phyloP scores from a whole-genome alignment of 2,888 invertebrate species.

The Acronicta aceris region DNA sequence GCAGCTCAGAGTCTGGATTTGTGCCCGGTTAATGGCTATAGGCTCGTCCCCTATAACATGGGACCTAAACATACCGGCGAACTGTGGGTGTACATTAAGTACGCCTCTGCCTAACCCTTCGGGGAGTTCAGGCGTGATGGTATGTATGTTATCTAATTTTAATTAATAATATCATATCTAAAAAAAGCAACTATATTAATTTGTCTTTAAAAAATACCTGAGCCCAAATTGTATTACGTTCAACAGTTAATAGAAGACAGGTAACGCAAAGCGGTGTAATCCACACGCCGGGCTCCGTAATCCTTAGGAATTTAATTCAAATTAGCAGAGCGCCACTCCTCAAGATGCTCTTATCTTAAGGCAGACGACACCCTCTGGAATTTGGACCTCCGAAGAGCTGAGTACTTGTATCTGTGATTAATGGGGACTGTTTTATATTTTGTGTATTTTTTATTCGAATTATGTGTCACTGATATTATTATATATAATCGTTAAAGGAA shows the following conservation, averaged over 20 bases:
- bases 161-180: no score
- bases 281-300: slow-evolving; percentile 59
- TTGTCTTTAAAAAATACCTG: neutral
- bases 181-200: no score
- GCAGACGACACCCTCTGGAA: slow-evolving; percentile 53
- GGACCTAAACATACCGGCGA: no score
- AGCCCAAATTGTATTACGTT: neutral
- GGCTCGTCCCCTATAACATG: no score
- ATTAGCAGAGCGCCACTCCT: slow-evolving; percentile 69
- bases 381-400: slow-evolving; percentile 41
- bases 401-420: slow-evolving; percentile 44
- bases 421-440: slow-evolving; percentile 32
- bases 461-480: neutral
- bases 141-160: no score
- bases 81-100: no score
- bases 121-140: no score
- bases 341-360: slow-evolving; percentile 61
- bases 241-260: slow-evolving; percentile 16
- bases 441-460: slow-evolving; percentile 10
- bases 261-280: slow-evolving; percentile 53
- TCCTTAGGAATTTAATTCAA: slow-evolving; percentile 74
- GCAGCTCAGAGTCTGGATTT: no score
- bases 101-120: no score
- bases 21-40: no score
- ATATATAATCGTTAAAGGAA: no score